These are phyloP conservation scores for Aplochiton taeniatus DNA, from an alignment of 2,797 vertebrate genomes.

Conservation along the genomic window DNA sequence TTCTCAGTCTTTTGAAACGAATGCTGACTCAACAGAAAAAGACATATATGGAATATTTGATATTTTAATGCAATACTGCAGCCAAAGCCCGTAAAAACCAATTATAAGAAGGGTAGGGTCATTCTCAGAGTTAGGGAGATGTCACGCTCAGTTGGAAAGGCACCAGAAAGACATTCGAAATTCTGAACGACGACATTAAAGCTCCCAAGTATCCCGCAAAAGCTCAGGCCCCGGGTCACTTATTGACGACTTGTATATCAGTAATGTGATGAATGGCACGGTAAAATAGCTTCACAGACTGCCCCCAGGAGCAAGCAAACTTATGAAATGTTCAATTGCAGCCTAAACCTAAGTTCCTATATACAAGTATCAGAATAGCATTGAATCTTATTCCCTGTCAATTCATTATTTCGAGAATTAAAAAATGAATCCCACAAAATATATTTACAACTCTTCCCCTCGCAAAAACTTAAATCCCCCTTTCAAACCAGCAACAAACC, in stretches of 20 bases:
- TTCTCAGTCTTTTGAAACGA: conserved; percentile 21
- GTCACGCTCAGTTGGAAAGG: conserved; percentile 8
- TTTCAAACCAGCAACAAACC: conserved; percentile 7
- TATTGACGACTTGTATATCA: no score
- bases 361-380: conserved; percentile 3
- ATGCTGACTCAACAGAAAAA: conserved; percentile 9
- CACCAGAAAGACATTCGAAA: conserved; percentile 10
- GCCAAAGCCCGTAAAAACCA: conserved; percentile 18
- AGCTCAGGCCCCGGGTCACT: neutral
- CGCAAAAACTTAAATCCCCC: conserved; percentile 19
- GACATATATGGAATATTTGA: conserved; percentile 21
- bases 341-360: no score
- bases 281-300: no score
- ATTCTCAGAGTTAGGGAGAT: conserved; percentile 1
- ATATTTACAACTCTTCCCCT: conserved; percentile 38
- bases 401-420: conserved; percentile 18
- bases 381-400: conserved; percentile 12
- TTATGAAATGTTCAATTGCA: no score
- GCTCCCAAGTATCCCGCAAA: neutral
- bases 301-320: no score
- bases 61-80: conserved; percentile 13
- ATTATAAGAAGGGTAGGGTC: conserved; percentile 2
- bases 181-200: conserved; percentile 1
- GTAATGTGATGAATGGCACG: no score
- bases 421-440: conserved; percentile 36